Evolutionary conservation across 2,797 vertebrate species (phyloP).

Genomic region (Channa striata): DNA sequence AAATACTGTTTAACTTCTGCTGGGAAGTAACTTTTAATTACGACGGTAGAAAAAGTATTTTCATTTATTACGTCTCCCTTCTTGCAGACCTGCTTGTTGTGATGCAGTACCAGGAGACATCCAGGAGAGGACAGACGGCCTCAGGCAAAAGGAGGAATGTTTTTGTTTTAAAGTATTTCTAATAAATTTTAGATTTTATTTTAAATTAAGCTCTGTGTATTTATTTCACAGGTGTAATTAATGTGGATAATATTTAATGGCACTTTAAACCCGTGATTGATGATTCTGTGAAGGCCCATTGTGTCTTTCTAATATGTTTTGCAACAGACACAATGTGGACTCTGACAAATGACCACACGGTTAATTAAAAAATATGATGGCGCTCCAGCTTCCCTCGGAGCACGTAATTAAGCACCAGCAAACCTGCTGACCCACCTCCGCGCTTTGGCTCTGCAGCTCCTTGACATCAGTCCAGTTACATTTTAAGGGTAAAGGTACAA

Average conservation of each 20-base stretch:
- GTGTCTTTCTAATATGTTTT: no score
- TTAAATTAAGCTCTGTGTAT: no score
- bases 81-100: conserved; percentile 28
- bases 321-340: no score
- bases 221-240: not conserved
- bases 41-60: no score
- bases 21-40: no score
- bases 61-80: not conserved
- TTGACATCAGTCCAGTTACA: conserved; percentile 43
- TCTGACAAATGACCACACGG: no score
- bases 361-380: not conserved
- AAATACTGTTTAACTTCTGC: no score
- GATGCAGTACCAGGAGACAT: conserved; percentile 31
- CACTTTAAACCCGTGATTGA: not conserved
- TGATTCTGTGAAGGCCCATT: no score
- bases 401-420: not conserved
- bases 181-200: conserved; percentile 53
- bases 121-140: conserved; percentile 58
- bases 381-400: not conserved
- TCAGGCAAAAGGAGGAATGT: conserved; percentile 14
- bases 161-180: not conserved
- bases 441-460: conserved; percentile 19
- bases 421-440: not conserved
- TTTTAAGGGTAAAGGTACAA: conserved; percentile 66
- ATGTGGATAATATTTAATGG: not conserved